These are phyloP conservation scores for Dicycla oo DNA, from an alignment of 2,888 invertebrate species.

Conservation along the genomic window DNA sequence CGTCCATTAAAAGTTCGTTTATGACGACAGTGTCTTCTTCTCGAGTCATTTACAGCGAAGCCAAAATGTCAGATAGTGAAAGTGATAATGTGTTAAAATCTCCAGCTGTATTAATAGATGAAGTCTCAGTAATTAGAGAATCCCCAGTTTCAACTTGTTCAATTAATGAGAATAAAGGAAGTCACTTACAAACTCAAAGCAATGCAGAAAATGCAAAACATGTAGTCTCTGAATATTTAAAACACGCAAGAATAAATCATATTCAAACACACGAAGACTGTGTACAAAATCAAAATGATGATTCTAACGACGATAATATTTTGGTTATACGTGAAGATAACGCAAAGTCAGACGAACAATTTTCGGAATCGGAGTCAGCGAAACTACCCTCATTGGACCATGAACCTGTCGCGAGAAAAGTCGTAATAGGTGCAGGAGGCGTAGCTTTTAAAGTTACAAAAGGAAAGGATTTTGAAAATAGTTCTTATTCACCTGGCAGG, in stretches of 20 bases:
- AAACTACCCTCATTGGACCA: constrained; percentile 83
- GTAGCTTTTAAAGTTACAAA: constrained; percentile 90
- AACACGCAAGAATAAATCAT: constrained; percentile 89
- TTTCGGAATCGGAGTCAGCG: constrained; percentile 78
- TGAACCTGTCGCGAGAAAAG: constrained; percentile 89
- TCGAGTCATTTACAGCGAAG: constrained; percentile 63
- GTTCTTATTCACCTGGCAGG: constrained; percentile 87
- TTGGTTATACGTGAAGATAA: constrained; percentile 79
- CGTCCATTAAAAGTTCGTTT: constrained; percentile 64
- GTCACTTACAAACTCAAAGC: constrained; percentile 72
- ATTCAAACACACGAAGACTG: constrained; percentile 83
- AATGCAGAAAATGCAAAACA: constrained; percentile 91
- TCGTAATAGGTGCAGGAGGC: constrained; percentile 92
- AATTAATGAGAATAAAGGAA: constrained; percentile 73
- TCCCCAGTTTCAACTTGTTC: constrained; percentile 58
- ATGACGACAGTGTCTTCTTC: constrained; percentile 66
- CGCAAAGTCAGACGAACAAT: constrained; percentile 75
- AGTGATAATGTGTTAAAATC: constrained; percentile 63
- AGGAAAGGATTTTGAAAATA: constrained; percentile 86
- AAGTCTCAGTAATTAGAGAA: constrained; percentile 66
- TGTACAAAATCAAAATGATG: constrained; percentile 77
- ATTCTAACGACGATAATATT: constrained; percentile 75
- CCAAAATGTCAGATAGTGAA: constrained; percentile 69
- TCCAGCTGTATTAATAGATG: constrained; percentile 70
- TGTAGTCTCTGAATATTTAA: constrained; percentile 92